Conservation (phyloP, 2,888 invertebrate species). For the Phorcus lineatus region DNA sequence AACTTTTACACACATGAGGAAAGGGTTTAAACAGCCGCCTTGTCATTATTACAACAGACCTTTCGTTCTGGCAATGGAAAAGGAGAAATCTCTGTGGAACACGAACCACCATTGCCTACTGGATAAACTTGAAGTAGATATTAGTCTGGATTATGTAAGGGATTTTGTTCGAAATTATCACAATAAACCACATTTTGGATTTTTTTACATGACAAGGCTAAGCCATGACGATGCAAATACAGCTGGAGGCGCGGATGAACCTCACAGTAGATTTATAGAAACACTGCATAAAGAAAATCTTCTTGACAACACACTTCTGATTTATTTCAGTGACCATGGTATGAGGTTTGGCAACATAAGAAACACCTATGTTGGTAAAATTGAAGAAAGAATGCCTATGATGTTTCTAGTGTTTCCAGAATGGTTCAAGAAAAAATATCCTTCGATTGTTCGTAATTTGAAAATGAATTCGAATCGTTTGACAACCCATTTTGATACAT, state of each 20-base stretch:
- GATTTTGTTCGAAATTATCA: constrained; percentile 80
- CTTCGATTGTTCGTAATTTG: constrained; percentile 81
- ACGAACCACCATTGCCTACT: constrained; percentile 80
- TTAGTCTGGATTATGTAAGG: constrained; percentile 80
- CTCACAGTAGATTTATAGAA: constrained; percentile 80
- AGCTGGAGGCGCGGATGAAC: constrained; percentile 84
- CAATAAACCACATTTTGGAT: constrained; percentile 83
- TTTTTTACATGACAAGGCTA: constrained; percentile 88
- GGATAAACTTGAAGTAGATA: constrained; percentile 82
- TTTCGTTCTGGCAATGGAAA: constrained; percentile 80
- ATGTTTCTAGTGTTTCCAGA: constrained; percentile 84
- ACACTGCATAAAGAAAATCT: constrained; percentile 66
- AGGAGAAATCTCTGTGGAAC: constrained; percentile 45
- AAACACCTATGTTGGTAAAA: constrained; percentile 83
- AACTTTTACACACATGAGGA: constrained; percentile 86
- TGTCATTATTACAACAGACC: constrained; percentile 89
- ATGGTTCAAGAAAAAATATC: constrained; percentile 82
- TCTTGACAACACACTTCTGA: constrained; percentile 51
- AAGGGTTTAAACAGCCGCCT: constrained; percentile 84
- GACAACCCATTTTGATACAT: constrained; percentile 88
- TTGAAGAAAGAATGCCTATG: constrained; percentile 91
- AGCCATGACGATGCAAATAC: constrained; percentile 90
- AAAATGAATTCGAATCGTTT: constrained; percentile 81
- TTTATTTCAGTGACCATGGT: constrained; percentile 88
- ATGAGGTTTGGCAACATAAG: constrained; percentile 89